Evolutionary conservation across 2,888 invertebrate genomes (phyloP).

Genomic region (Drosophila infuscata): DNA sequence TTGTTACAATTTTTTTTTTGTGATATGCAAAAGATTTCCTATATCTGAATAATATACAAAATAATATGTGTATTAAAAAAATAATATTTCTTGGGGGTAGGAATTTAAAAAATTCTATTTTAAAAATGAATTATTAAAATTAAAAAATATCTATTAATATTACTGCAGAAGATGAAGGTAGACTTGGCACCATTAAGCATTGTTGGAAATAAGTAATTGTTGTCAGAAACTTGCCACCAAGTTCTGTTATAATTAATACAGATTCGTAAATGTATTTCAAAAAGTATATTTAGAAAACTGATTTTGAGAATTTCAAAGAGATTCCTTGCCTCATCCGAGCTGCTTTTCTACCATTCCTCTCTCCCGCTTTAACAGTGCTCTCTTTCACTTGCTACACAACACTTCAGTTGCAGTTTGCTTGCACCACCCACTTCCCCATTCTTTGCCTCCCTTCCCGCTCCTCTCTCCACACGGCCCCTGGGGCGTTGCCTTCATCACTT

Average conservation of each 20-base stretch:
- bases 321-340: neutral
- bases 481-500: constrained; percentile 3
- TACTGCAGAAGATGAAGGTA: too few species aligned
- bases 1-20: too few species aligned
- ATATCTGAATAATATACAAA: too few species aligned
- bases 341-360: neutral
- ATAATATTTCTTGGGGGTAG: too few species aligned
- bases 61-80: too few species aligned
- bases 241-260: neutral
- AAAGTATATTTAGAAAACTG: neutral
- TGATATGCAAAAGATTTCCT: too few species aligned
- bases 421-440: neutral
- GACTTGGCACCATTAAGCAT: too few species aligned
- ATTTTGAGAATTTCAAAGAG: neutral
- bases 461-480: neutral
- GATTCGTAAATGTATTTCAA: neutral
- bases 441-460: neutral
- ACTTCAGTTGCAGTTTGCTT: constrained; percentile 15
- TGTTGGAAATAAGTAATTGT: neutral
- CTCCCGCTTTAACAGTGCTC: neutral
- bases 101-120: too few species aligned
- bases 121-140: too few species aligned
- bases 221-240: neutral
- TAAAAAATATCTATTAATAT: too few species aligned
- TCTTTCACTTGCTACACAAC: neutral